Base-by-base conservation (phyloP, 2,888 invertebrate genomes). In the Amphipoea oculea region DNA sequence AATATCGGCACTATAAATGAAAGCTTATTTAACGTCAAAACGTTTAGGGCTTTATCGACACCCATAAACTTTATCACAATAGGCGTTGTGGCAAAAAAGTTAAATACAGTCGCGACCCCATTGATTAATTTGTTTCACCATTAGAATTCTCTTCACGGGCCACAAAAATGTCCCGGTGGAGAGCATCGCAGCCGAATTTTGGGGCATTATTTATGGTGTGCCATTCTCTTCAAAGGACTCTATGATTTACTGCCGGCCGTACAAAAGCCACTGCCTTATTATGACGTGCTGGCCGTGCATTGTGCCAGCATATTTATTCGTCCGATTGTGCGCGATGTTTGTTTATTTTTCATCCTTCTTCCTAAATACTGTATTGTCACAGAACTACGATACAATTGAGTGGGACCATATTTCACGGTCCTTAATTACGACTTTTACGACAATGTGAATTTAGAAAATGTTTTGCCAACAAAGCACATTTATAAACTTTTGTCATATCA, bases 261-360 rank as follows among this genome's bases (percentile, higher is more conserved):
- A 96, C 96, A 97, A 96, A 95, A 95, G 96, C 94, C 94, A 92
- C 94, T 94, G 92, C 95, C 95, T 96, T 96, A 97, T 96, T 96
- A 96, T 96, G 96, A 96, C 96, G 95, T 94, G 95, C 94, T 95
- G 94, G 95, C 93, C 95, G 92, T 93, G 94, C 95, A 95, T 96
- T 96, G 96, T 96, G 94, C 94, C 94, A 92, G 93, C 93, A 94
- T 95, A 95, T 96, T 96, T 96, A 96, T 96, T 93, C 94, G 92
- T 91, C 91, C 93, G 93, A 94, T 95, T 96, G 95, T 96, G 93
- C 90, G 89, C 92, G 86, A 93, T 96, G 95, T 97, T 96, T 97
- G 96, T 97, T 96, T 96, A 96, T 96, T 96, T 96, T 95, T 90
- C 92, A 92, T 95, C 95, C 95, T 95, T 96, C 96, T 93, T 92